Base-by-base conservation (phyloP, 2,888 invertebrate species). In the Caenorhabditis sinica region DNA sequence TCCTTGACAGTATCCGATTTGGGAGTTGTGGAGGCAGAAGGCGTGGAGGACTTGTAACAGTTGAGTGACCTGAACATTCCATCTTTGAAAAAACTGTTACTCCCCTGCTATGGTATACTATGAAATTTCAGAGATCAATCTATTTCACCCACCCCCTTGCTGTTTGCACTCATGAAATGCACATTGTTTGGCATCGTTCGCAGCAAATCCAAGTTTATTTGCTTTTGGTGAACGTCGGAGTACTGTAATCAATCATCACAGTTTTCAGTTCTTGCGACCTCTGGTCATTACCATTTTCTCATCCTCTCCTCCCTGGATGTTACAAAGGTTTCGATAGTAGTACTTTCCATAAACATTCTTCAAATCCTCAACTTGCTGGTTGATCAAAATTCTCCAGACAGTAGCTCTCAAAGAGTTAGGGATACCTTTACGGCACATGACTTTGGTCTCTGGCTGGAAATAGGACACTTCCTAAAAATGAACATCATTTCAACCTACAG, bases 101-200 rank as follows among this genome's bases (percentile, higher is more conserved):
- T n/a, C n/a, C n/a, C n/a, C n/a, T n/a, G n/a, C n/a, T n/a, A n/a
- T n/a, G n/a, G n/a, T n/a, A n/a, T n/a, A n/a, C n/a, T n/a, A n/a
- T n/a, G n/a, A 71, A 8, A 5, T 45, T 65, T 33, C 20, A 9
- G 13, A n/a, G 0, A 20, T 6, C n/a, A 25, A 8, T 17, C 15
- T n/a, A 49, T 20, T 53, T 13, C 25, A 86, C 93, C 89, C 87
- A 94, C 94, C 88, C 94, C 94, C 90, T 94, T 94, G 60, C 94
- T 93, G 33, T 93, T 93, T 8, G 93, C 91, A 33, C 93, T 92
- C 81, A 93, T 93, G 88, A 94, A 94, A 87, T 94, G 94, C 51
- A 94, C 93, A 88, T 94, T 94, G 72, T 92, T 93, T 0, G 94
- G 94, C 94, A 94, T 94, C 0, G 94, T 94, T 74, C 94, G 89